Conservation (phyloP, 2,113 vertebrate species). For the Talpa occidentalis region DNA sequence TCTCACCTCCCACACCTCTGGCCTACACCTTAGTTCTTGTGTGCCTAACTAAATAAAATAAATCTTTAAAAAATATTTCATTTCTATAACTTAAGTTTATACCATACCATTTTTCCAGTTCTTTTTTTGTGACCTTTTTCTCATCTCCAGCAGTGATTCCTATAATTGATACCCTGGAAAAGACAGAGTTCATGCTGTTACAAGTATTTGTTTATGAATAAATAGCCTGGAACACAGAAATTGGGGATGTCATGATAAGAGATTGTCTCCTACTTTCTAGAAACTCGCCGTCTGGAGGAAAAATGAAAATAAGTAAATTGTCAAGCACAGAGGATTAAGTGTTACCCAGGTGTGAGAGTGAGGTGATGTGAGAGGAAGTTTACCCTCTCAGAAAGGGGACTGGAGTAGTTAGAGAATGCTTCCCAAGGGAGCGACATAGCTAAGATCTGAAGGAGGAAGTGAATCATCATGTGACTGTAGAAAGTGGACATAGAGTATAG, state of each 20-base stretch:
- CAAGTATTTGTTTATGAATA: background rate
- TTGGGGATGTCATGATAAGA: background rate
- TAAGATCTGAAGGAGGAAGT: background rate
- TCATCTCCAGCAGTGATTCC: background rate
- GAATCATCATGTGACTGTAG: background rate
- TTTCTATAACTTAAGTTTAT: too few relatives aligned
- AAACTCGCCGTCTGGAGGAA: background rate
- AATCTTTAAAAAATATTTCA: background rate
- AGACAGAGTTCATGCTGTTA: background rate
- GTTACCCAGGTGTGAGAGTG: background rate
- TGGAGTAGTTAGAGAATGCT: background rate
- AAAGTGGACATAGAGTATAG: background rate
- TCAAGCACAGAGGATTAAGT: background rate
- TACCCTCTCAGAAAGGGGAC: background rate
- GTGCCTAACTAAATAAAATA: too few relatives aligned
- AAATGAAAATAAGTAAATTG: background rate
- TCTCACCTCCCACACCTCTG: too few relatives aligned
- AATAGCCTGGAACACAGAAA: background rate
- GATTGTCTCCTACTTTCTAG: background rate
- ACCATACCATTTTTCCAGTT: too few relatives aligned
- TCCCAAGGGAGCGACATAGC: background rate
- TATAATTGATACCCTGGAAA: background rate
- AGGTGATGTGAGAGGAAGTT: background rate
- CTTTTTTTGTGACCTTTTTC: background rate
- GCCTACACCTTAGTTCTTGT: too few relatives aligned